Base-by-base conservation (phyloP, 2,888 invertebrate species). In the Oscheius sp. region DNA sequence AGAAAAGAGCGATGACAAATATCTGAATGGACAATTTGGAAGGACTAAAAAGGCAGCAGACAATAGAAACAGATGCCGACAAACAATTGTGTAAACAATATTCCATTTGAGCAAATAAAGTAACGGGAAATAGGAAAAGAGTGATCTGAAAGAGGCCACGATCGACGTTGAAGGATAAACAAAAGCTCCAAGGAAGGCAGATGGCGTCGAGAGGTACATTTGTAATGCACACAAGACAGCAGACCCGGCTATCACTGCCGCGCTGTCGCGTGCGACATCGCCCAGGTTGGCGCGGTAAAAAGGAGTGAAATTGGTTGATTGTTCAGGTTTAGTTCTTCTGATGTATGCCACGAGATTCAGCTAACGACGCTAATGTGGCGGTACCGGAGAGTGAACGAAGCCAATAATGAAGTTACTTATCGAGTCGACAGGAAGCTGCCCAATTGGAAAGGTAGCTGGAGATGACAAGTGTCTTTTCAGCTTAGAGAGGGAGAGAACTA, bases 151-250 rank as follows among this genome's bases (percentile, higher is more conserved):
- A 60, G 48, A 53, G 7, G 58, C 50, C 65, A 11, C 1, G 53
- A 21, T 21, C 21, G 21, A 21, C 42, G 71, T 58, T 57, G 33
- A 60, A 60, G 50, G 32, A 29, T 65, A 50, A 65, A 65, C 29
- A 48, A 11, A 33, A 55, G 53, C 11, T 53, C 37, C 53, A 55
- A 32, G 33, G 68, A 68, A 55, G 53, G 59, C 59, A 60, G 68
- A 68, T 55, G 35, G 53, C 68, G 53, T 68, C 68, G 68, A 68
- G 68, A 68, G 68, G 68, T 68, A 68, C 68, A 68, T 55, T 65
- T 68, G 68, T 68, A 68, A 68, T 68, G 68, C 55, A 53, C 53
- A 55, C 42, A 42, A 55, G 55, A 55, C 55, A 55, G 55, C 68
- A 68, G 55, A 55, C 55, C 10, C 68, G 68, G 68, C 68, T 68